Evolutionary conservation across 2,797 vertebrate species (phyloP).

Genomic region (Austrolebias charrua): DNA sequence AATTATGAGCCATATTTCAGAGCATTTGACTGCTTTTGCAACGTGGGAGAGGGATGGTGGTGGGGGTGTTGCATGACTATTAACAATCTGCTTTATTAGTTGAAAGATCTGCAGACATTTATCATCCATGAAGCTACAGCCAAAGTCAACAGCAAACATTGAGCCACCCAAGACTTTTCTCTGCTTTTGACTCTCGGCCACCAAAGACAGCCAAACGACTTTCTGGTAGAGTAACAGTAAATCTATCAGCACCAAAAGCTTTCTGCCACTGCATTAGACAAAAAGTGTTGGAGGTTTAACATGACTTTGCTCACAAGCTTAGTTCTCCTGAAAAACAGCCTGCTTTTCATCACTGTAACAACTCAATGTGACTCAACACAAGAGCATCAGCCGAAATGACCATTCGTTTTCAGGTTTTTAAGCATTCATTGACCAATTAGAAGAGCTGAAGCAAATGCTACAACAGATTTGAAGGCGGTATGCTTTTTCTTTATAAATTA

Average conservation of each 20-base stretch:
- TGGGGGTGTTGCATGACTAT: slow-evolving; percentile 34
- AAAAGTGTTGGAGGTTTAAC: slow-evolving; percentile 24
- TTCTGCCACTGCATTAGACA: slow-evolving; percentile 31
- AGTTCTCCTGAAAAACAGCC: slow-evolving; percentile 27
- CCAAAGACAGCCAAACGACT: slow-evolving; percentile 43
- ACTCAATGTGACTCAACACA: slow-evolving; percentile 11
- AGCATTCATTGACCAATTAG: slow-evolving; percentile 57
- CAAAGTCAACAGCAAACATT: slow-evolving; percentile 20
- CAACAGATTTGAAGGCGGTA: slow-evolving; percentile 40
- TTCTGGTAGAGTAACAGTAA: slow-evolving; percentile 36
- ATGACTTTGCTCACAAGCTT: slow-evolving; percentile 36
- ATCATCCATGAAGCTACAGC: slow-evolving; percentile 41
- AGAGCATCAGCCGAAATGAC: slow-evolving; percentile 28
- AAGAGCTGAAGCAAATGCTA: slow-evolving; percentile 32
- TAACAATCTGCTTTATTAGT: slow-evolving; percentile 59
- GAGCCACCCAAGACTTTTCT: slow-evolving; percentile 23
- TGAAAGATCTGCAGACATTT: slow-evolving; percentile 45
- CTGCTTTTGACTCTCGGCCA: slow-evolving; percentile 32
- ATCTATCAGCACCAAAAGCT: slow-evolving; percentile 34
- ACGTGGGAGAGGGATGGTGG: slow-evolving; percentile 37
- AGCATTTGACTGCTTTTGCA: slow-evolving; percentile 28
- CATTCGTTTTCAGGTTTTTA: slow-evolving; percentile 35
- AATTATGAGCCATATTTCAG: slow-evolving; percentile 48
- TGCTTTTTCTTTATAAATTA: slow-evolving; percentile 39
- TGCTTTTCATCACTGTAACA: slow-evolving; percentile 33